These are phyloP conservation scores for Osmerus mordax DNA, from an alignment of 2,113 vertebrate species.

Conservation along the genomic window DNA sequence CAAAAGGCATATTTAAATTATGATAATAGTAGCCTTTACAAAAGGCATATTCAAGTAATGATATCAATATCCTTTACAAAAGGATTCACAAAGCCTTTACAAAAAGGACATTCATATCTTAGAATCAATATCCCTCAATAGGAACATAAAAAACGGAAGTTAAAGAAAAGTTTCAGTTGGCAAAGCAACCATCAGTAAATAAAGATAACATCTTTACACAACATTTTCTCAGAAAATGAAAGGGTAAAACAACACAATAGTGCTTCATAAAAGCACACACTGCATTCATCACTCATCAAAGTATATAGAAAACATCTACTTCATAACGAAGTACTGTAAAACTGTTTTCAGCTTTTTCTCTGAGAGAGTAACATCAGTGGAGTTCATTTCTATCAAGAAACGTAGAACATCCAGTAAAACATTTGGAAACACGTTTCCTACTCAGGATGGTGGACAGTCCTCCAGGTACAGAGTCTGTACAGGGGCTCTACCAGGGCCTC, in stretches of 20 bases:
- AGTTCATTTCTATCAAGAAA: background rate
- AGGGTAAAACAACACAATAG: conserved; percentile 4
- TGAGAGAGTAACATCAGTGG: conserved; percentile 1
- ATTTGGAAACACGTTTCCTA: conserved; percentile 28
- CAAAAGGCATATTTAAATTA: background rate
- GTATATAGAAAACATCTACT: conserved; percentile 16
- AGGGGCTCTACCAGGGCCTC: conserved; percentile 73
- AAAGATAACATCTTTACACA: conserved; percentile 7
- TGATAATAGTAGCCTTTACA: background rate
- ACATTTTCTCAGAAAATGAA: conserved; percentile 9
- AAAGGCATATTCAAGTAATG: too few relatives aligned
- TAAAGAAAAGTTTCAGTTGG: background rate
- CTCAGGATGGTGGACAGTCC: conserved; percentile 43
- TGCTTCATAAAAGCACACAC: conserved; percentile 18
- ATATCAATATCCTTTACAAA: too few relatives aligned
- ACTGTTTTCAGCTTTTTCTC: conserved; percentile 5
- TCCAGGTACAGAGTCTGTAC: conserved; percentile 25
- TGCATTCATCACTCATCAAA: background rate
- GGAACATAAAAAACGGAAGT: background rate
- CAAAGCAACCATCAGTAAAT: too few relatives aligned
- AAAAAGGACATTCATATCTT: conserved; percentile 31
- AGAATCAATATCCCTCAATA: conserved; percentile 21
- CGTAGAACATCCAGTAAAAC: background rate
- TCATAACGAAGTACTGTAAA: conserved; percentile 32
- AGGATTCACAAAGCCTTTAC: background rate